phyloP scores from a whole-genome alignment of 2,113 vertebrate genomes.

The Cichladusa arquata region DNA sequence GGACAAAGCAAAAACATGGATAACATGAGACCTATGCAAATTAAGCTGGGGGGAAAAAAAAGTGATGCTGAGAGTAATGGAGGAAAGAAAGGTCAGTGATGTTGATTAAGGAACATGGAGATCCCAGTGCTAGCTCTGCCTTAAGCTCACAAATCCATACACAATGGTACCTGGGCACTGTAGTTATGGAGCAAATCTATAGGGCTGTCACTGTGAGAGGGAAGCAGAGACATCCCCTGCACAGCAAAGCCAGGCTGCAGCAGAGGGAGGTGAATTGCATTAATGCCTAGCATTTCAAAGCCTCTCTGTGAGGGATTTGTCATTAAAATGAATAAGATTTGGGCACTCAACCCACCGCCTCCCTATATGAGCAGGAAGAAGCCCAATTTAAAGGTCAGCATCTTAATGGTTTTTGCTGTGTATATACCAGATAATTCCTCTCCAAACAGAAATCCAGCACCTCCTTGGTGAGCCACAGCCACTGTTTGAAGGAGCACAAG shows the following conservation, averaged over 20 bases:
- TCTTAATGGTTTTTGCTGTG: slow-evolving; percentile 9
- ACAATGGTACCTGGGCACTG: neutral
- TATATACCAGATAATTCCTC: slow-evolving; percentile 18
- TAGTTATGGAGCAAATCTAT: neutral
- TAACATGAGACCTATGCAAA: slow-evolving; percentile 47
- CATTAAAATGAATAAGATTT: slow-evolving; percentile 63
- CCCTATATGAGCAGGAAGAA: slow-evolving; percentile 45
- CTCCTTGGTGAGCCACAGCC: neutral
- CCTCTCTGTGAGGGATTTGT: slow-evolving; percentile 46
- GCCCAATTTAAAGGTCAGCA: slow-evolving; percentile 50
- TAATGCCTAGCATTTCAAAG: slow-evolving; percentile 33
- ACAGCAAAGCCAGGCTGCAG: neutral
- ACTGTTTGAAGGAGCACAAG: neutral
- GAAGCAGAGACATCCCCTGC: slow-evolving; percentile 3
- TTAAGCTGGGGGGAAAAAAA: neutral
- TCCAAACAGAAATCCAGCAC: slow-evolving; percentile 34
- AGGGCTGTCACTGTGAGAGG: neutral
- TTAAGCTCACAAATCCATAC: neutral
- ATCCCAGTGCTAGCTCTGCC: neutral
- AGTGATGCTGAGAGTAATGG: neutral
- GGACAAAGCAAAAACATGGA: slow-evolving; percentile 51
- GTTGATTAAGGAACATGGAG: neutral
- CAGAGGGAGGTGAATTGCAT: slow-evolving; percentile 10
- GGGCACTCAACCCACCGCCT: slow-evolving; percentile 57
- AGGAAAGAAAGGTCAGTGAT: slow-evolving; percentile 25